Evolutionary conservation across 2,113 vertebrate genomes (phyloP), one percentile per base, ranked within the genome.

Genomic region (Tylochromis polylepis): DNA sequence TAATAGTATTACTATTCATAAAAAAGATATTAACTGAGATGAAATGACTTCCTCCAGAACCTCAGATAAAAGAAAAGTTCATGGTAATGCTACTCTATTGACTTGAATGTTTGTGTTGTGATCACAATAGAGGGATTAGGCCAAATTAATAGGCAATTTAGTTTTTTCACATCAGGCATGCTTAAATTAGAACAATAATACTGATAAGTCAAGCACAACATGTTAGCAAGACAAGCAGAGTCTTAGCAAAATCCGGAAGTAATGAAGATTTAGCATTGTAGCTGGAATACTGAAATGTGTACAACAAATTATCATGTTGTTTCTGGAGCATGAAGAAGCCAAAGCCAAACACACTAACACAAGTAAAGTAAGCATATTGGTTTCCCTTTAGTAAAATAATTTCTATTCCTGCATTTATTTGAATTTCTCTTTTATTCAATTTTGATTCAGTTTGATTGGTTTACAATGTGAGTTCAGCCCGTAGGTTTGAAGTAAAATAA

Each of bases 371-470:
- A 31, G 6, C 2, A 56, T 36, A 20, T 4, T 14, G 10, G 5
- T 38, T 46, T 38, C 9, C 27, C n/a, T 41, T 31, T 51, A 46
- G 78, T n/a, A n/a, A 67, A 11, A 8, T 27, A 1, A 85, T 55
- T 36, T 31, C 1, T 41, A n/a, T 16, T 14, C 77, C 36, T 77
- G 5, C 15, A 34, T 14, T 34, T 20, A 67, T 81, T 36, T 46
- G 14, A 84, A 57, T 65, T 75, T 75, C 43, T 49, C 5, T 75
- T 75, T 75, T 1, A 79, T 31, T 3, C 56, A 0, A 36, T 60
- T 78, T 65, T 81, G 4, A 81, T 65, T 60, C 3, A 79, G 16
- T 87, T 70, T 22, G 16, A 49, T n/a, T 27, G n/a, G 8, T 70
- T 56, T 20, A 5, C 3, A 24, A 11, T 4, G n/a, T 18, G 3